Base-by-base conservation (phyloP, 2,888 invertebrate species). In the Pseudolycoriella hygida region DNA sequence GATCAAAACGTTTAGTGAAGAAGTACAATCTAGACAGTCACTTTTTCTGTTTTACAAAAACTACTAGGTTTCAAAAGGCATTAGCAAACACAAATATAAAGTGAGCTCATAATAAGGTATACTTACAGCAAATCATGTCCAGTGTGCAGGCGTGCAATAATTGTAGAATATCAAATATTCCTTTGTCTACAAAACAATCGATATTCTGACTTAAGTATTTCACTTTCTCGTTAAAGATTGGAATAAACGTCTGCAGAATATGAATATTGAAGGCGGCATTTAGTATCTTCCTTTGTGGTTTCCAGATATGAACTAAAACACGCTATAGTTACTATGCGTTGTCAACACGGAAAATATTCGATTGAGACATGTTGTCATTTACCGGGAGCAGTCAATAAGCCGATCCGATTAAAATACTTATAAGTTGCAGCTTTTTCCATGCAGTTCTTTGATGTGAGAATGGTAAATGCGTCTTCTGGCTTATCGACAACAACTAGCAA, bases 191-290 rank as follows among this genome's bases (percentile, higher is more conserved):
- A 10, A 43, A 30, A 18, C n/a, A 18, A 2, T 18, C 30, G 11
- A 48, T 38, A 39, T 48, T 44, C 19, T 34, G 20, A 2, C 42
- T 44, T 1, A 46, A 34, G 34, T 46, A 44, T 18, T 46, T 46
- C 19, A 44, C 44, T 19, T 46, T 45, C 41, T 47, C 48, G 39
- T 51, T 51, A 32, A 55, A 53, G 10, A 51, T 51, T 5, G 54
- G 55, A 43, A 55, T 50, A 37, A 54, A 54, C 18, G 49, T 50
- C 32, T 50, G 46, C 14, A 55, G 31, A 31, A 53, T 52, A 8
- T 50, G 51, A 14, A 53, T 50, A 41, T 51, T 52, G 42, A 55
- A 55, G 18, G 54, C 47, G 10, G 52, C 48, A 14, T 53, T 54
- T 11, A 55, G 44, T 1, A 54, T 49, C 25, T 53, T 53, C 11